Conservation (phyloP, 2,888 invertebrate genomes). For the Brachypalpus laphriformis region DNA sequence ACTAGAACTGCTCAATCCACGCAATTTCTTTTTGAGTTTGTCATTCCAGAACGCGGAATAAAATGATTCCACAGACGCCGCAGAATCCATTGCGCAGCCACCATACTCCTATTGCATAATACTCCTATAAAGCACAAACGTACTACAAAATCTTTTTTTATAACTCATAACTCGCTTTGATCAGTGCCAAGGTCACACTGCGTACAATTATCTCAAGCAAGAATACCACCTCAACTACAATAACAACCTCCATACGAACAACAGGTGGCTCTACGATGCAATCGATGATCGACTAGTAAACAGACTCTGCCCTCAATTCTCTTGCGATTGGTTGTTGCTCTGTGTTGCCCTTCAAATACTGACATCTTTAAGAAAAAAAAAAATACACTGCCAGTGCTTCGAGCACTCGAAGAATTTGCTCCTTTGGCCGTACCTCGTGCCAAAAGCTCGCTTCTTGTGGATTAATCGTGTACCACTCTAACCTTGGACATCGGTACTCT, state of each 20-base stretch:
- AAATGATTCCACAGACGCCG: too few relatives aligned
- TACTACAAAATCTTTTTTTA: neutral
- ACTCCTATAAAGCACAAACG: neutral
- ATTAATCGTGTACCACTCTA: constrained; percentile 31
- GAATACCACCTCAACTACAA: neutral
- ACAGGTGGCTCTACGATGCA: constrained; percentile 42
- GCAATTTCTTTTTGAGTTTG: too few relatives aligned
- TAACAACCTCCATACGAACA: neutral
- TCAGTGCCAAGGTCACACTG: constrained; percentile 38
- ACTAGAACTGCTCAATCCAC: too few relatives aligned
- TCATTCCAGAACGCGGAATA: too few relatives aligned
- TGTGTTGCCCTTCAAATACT: constrained; percentile 46
- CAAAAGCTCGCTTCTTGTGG: constrained; percentile 45
- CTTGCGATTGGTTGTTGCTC: neutral
- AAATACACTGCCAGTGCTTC: constrained; percentile 27
- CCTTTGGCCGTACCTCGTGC: constrained; percentile 8
- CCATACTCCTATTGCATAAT: neutral
- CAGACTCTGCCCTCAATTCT: constrained; percentile 39
- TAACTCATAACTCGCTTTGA: constrained; percentile 1
- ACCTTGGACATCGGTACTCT: constrained; percentile 52
- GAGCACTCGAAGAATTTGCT: constrained; percentile 43
- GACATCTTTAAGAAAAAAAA: neutral
- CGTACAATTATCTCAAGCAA: constrained; percentile 4
- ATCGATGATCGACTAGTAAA: constrained; percentile 11
- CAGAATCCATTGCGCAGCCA: too few relatives aligned